Evolutionary conservation across 1,140 invertebrate genomes (phyloP), one percentile per base, ranked within the genome.

Genomic region (Anoplolepis gracilipes): DNA sequence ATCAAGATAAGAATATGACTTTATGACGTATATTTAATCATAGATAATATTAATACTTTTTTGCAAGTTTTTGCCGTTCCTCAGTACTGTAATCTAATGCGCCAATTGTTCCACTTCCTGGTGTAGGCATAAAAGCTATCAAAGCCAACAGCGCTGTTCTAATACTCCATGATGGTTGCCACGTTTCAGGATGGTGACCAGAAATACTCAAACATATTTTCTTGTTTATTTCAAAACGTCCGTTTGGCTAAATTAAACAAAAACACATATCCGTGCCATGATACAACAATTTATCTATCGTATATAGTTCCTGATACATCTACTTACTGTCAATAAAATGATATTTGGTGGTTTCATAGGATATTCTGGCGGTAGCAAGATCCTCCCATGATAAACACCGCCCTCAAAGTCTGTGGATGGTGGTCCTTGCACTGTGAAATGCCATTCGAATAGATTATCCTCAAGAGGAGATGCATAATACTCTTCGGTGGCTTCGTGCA

Each of bases 311-410:
- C 49, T 28, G 2, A 28, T 5, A 49, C 16, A 30, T 85, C 22
- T 0, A 93, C 95, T 96, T 95, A 98, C 98, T 25, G 99, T 99
- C 25, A 99, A 94, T 77, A 99, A 94, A 90, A 99, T 98, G 88
- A 99, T 98, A 93, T 98, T 98, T 6, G 99, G 99, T 76, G 99
- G 99, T 95, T 99, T 99, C 98, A 99, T 99, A 4, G 99, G 99
- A 95, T 99, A 99, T 90, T 99, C 98, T 36, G 98, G 96, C 33
- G 97, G 97, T 75, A 99, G 95, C 72, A 99, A 95, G 93, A 99
- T 99, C 88, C 98, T 96, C 33, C 98, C 98, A 95, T 99, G 98
- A 93, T 99, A 99, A 84, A 98, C 95, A 49, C 98, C 98, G 82
- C 97, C 97, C 89, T 98, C 97, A 95, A 99, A 99, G 61, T 99